Conservation (phyloP, 2,888 invertebrate genomes). For the Xestia c-nigrum region DNA sequence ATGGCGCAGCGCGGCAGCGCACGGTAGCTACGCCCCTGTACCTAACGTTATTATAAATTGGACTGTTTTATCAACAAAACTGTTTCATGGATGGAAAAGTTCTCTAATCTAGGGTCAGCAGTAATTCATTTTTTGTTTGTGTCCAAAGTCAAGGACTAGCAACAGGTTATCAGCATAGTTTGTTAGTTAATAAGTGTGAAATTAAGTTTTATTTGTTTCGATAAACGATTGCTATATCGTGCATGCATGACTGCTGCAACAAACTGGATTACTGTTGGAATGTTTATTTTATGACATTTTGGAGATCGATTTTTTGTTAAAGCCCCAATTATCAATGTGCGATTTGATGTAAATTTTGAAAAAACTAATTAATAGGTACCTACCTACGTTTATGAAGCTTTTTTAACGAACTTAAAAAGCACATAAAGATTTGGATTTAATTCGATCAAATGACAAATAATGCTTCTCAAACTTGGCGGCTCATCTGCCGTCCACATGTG, state of each 20-base stretch:
- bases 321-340: not conserved
- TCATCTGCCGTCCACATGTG: not conserved
- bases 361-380: not conserved
- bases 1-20: too few species aligned
- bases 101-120: constrained; percentile 24
- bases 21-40: not conserved
- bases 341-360: not conserved
- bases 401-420: not conserved
- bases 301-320: not conserved
- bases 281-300: not conserved
- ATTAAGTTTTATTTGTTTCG: constrained; percentile 11
- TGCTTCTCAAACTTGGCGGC: not conserved
- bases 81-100: constrained; percentile 35
- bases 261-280: not conserved
- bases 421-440: too few species aligned
- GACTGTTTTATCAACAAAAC: not conserved
- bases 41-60: constrained; percentile 6
- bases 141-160: constrained; percentile 22
- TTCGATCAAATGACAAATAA: not conserved
- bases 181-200: not conserved
- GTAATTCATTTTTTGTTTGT: constrained; percentile 13
- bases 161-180: constrained; percentile 41
- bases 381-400: not conserved
- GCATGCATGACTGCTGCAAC: not conserved
- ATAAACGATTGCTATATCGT: constrained; percentile 13